Evolutionary conservation across 2,888 invertebrate genomes (phyloP).

Genomic region (Lucinisca nassula): DNA sequence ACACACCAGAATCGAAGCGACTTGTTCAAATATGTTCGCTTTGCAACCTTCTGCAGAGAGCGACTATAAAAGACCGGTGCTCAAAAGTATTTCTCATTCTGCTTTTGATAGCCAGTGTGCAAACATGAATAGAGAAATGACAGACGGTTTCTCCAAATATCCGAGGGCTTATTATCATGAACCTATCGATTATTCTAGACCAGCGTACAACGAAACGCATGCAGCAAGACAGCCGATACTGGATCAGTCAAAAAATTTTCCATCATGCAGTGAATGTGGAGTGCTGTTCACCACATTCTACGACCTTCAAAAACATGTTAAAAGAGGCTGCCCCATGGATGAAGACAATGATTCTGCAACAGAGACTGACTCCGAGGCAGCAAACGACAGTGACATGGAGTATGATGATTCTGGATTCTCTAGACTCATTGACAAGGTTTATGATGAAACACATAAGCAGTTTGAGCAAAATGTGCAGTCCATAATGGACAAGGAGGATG

Average conservation of each 20-base stretch:
- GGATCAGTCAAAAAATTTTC: too few species aligned
- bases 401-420: neutral
- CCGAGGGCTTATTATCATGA: neutral
- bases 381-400: neutral
- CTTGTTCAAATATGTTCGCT: neutral
- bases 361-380: neutral
- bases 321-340: neutral
- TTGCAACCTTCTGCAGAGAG: neutral
- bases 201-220: neutral
- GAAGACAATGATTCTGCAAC: neutral
- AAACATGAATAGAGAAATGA: neutral
- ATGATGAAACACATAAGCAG: neutral
- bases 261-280: neutral
- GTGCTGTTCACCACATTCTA: neutral
- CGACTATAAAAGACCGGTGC: too few species aligned
- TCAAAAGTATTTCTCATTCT: neutral
- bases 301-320: neutral
- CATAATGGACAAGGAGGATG: neutral
- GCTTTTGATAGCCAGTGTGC: neutral
- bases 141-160: neutral
- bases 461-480: too few species aligned
- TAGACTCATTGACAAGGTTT: neutral
- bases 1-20: neutral
- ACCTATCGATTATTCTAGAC: neutral
- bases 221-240: neutral